Base-by-base conservation (phyloP, 2,797 vertebrate species). In the Synaphobranchus kaupii region DNA sequence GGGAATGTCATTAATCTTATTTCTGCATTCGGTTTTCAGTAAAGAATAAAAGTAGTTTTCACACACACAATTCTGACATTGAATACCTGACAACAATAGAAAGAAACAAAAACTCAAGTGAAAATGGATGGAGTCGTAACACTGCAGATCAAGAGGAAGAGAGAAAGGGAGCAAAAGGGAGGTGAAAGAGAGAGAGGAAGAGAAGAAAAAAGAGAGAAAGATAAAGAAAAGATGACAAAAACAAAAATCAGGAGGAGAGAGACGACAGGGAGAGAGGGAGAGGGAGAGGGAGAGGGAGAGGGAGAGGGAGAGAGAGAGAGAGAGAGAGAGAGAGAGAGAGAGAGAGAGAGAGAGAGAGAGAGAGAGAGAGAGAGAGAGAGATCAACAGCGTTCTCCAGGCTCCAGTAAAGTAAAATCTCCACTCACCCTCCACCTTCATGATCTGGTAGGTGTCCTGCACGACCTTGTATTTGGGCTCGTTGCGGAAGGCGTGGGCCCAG, bases 371-470 rank as follows among this genome's bases (percentile, higher is more conserved):
- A 68, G 66, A 31, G 66, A 68, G 66, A 68, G 66, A 68, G 71
- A 44, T 34, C 5, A 7, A 76, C 34, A 39, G 31, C 39, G 71
- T n/a, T n/a, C n/a, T n/a, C n/a, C n/a, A n/a, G n/a, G n/a, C n/a
- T n/a, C n/a, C n/a, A n/a, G n/a, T n/a, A 6, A 44, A 13, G 44
- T 12, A 44, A 34, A 34, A 22, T 1, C 2, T 13, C 44, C 44
- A 15, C 94, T 95, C 93, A 99, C 98, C 99, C 96, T 99, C 99
- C 81, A 99, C 98, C 94, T 99, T 99, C 98, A 99, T 98, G 89
- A 99, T 99, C 93, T 99, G 99, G 86, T 99, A 99, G 12, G 99
- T 99, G 93, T 99, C 99, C 94, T 99, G 99, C 71, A 99, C 97
- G 93, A 99, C 98, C 92, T 99, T 99, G 94, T 99, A 99, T 93